Conservation (phyloP, 2,113 vertebrate species). For the Campylomormyrus numenius region DNA sequence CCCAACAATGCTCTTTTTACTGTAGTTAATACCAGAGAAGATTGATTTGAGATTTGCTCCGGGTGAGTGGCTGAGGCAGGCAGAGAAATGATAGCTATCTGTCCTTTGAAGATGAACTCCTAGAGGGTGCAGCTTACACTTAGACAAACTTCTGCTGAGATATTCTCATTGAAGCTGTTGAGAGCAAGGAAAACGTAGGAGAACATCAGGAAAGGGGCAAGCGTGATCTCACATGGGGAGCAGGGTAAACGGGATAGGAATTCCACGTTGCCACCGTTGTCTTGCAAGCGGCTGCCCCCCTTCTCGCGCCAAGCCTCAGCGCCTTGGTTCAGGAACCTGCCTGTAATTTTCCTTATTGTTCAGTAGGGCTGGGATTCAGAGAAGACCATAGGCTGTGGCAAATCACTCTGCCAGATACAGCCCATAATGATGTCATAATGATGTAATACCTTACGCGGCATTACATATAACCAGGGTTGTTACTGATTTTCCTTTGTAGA, state of each 20-base stretch:
- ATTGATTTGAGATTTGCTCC: not conserved
- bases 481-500: not conserved
- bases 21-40: not conserved
- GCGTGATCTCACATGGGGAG: not conserved
- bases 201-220: not conserved
- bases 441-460: not conserved
- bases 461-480: not conserved
- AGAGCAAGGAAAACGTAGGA: not conserved
- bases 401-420: not conserved
- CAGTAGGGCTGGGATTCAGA: not conserved
- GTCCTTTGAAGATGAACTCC: not conserved
- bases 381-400: not conserved
- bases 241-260: not conserved
- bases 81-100: not conserved
- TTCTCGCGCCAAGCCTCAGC: not conserved
- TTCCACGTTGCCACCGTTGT: not conserved
- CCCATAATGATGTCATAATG: not conserved
- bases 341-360: not conserved
- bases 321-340: not conserved
- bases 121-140: not conserved
- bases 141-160: not conserved
- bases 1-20: not conserved
- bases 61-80: not conserved
- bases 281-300: not conserved
- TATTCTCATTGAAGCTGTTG: not conserved